These are phyloP conservation scores for Oryzias javanicus DNA, from an alignment of 2,113 vertebrate species.

Conservation along the genomic window DNA sequence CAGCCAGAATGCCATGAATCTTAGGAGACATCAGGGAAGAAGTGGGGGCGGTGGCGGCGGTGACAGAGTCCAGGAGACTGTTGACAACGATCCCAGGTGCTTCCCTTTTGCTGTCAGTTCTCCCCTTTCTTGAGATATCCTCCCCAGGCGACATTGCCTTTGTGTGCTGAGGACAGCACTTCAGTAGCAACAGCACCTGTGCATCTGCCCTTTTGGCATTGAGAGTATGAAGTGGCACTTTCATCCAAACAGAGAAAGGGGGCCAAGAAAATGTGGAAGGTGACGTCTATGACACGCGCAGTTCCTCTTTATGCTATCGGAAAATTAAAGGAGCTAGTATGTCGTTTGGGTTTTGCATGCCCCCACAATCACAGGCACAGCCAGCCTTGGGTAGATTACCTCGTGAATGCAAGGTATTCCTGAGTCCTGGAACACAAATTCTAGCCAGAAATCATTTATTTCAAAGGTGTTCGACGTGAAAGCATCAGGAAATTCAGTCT, in stretches of 20 bases:
- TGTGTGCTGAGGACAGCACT: conserved; percentile 75
- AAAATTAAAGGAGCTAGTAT: conserved; percentile 7
- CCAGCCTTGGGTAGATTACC: not conserved
- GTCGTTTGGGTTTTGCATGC: conserved; percentile 2
- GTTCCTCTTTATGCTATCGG: not conserved
- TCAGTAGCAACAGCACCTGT: conserved; percentile 62
- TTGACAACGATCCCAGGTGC: conserved; percentile 74
- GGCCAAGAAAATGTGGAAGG: conserved; percentile 19
- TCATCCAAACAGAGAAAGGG: conserved; percentile 26
- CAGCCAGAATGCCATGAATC: conserved; percentile 64
- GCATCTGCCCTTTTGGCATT: conserved; percentile 73
- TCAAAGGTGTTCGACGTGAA: conserved; percentile 29
- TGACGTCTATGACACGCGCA: conserved; percentile 10
- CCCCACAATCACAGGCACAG: not conserved
- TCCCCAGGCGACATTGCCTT: conserved; percentile 62
- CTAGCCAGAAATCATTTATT: conserved; percentile 53
- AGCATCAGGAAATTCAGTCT: conserved; percentile 40
- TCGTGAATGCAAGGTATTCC: conserved; percentile 11
- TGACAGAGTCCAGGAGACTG: conserved; percentile 38
- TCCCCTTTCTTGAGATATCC: conserved; percentile 38
- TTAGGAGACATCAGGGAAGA: conserved; percentile 34
- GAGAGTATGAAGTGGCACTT: conserved; percentile 51
- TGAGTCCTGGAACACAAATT: conserved; percentile 47
- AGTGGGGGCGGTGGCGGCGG: conserved; percentile 1
- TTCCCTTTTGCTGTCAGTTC: conserved; percentile 63